Evolutionary conservation across 2,888 invertebrate species (phyloP), one percentile per base, ranked within the genome.

Genomic region (Chrysolina haemoptera): DNA sequence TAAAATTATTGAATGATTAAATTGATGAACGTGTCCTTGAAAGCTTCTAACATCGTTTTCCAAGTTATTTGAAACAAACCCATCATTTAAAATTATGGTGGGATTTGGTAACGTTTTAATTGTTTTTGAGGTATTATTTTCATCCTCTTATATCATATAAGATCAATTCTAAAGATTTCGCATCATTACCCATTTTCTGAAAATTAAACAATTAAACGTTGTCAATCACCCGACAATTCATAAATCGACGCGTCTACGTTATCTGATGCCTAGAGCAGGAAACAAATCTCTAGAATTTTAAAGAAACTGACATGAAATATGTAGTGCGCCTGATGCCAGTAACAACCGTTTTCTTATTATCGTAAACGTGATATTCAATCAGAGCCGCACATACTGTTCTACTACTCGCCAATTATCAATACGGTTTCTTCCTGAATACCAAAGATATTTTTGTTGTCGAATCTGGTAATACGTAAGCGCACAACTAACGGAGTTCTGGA

Each of bases 371-470:
- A 11, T 59, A 12, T 59, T 27, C 27, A 12, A 27, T 59, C 59
- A 11, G 4, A 59, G 59, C 59, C 59, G 22, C 59, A 59, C 59
- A 59, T 59, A 27, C 59, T 27, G 59, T 27, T 22, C n/a, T n/a
- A n/a, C 59, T 27, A 22, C 9, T 22, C 59, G 27, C n/a, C 59
- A 59, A 59, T 59, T 59, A 59, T 11, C 27, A 6, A 14, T 22
- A 27, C 59, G 59, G 59, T 59, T n/a, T 59, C 59, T 59, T 59
- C 59, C 22, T 59, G 59, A 59, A 59, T 59, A 27, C 59, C 59
- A 11, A 14, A 14, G 8, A 59, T 27, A 59, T 4, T 59, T 27
- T 59, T 59, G 27, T 22, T 27, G 11, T 1, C 10, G 9, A 20
- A 43, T 43, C 43, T 43, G 10, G 43, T 43, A 18, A 27, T 12